These are phyloP conservation scores for Uloborus plumipes DNA, from an alignment of 2,888 invertebrate species.

Conservation along the genomic window DNA sequence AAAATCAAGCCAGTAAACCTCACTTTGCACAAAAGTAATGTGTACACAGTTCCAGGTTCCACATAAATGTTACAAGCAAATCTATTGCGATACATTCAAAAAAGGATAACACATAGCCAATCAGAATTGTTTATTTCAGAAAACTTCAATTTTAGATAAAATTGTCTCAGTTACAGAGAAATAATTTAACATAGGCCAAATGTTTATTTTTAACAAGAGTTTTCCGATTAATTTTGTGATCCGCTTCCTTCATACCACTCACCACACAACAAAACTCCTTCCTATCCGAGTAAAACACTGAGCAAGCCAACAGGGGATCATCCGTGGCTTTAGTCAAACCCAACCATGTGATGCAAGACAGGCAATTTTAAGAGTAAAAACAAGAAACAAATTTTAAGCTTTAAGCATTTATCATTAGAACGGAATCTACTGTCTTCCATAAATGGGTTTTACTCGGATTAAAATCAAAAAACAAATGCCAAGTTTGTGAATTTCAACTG, in stretches of 20 bases:
- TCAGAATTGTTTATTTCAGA: constrained; percentile 42
- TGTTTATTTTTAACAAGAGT: constrained; percentile 16
- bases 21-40: no score
- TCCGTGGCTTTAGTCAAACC: constrained; percentile 32
- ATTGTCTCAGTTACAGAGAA: not conserved
- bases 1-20: no score
- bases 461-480: constrained; percentile 13
- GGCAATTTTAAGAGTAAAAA: not conserved
- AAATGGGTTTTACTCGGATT: constrained; percentile 41
- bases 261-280: not conserved
- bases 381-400: not conserved
- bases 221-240: constrained; percentile 52
- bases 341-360: constrained; percentile 39
- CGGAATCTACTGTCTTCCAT: not conserved
- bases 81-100: no score
- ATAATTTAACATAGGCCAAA: constrained; percentile 10
- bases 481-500: not conserved
- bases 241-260: constrained; percentile 16
- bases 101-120: constrained; percentile 28
- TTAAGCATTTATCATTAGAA: constrained; percentile 1
- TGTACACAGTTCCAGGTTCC: no score
- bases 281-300: constrained; percentile 45
- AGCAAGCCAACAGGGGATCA: constrained; percentile 49
- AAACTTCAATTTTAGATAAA: constrained; percentile 29
- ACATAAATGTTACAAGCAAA: no score